A percentile compares a stretch with the other conserved stretches of the same genome.
These are phyloP conservation scores for Agelastica alni DNA, from an alignment of 2,888 invertebrate species.

Conservation along the genomic window DNA sequence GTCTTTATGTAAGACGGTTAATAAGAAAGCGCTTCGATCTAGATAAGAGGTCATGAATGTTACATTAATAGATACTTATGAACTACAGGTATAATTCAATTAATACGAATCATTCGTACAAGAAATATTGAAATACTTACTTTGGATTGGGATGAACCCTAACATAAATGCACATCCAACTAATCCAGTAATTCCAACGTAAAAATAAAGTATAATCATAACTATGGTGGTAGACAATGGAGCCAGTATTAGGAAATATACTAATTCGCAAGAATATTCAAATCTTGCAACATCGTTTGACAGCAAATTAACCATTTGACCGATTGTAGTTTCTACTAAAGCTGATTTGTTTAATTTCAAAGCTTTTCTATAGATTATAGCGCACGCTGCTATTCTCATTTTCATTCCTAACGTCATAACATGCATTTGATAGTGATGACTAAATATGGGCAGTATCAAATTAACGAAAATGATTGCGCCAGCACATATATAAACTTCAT, in stretches of 20 bases:
- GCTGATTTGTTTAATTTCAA: conserved; percentile 35
- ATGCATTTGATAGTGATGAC: conserved; percentile 82
- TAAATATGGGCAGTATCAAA: conserved; percentile 58
- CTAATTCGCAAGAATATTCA: conserved; percentile 75
- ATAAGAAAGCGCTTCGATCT: no score
- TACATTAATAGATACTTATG: no score
- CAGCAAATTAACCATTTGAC: conserved; percentile 40
- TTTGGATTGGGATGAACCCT: conserved; percentile 48
- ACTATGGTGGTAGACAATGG: conserved; percentile 63
- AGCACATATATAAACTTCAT: conserved; percentile 77
- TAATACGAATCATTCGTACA: not conserved
- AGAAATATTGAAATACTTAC: conserved; percentile 38
- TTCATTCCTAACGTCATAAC: conserved; percentile 83
- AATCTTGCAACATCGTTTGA: conserved; percentile 69
- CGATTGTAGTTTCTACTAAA: conserved; percentile 37
- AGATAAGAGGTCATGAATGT: no score
- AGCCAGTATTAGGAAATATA: conserved; percentile 80
- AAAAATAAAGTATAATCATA: conserved; percentile 58
- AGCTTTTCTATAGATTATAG: conserved; percentile 71
- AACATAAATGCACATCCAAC: conserved; percentile 53
- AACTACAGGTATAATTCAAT: not conserved
- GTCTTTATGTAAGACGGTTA: no score
- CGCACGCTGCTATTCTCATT: conserved; percentile 78
- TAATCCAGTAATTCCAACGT: conserved; percentile 53
- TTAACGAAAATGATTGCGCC: conserved; percentile 63